Evolutionary conservation across 2,888 invertebrate genomes (phyloP), one percentile per base, ranked within the genome.

Genomic region (Hyalella azteca): DNA sequence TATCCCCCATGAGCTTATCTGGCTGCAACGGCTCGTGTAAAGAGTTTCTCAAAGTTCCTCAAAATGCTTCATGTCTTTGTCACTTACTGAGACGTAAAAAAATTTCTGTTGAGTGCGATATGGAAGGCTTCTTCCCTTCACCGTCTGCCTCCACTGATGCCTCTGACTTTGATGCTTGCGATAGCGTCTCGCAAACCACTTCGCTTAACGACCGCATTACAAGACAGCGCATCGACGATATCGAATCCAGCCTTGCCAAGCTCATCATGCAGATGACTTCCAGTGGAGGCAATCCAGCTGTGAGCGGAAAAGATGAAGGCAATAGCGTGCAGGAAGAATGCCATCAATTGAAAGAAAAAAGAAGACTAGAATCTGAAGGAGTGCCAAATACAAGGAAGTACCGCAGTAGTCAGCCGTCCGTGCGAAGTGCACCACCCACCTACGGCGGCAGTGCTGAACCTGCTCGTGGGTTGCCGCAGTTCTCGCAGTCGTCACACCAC

Each of bases 1-100:
- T 32, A 22, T 66, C 36, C 19, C 19, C 36, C 29, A 4, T 36
- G 5, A 3, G 66, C 32, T 36, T 29, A 15, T 11, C 15, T 36
- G 36, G 19, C 36, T 26, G 59, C 5, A 66, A n/a, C 36, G 66
- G 66, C 19, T n/a, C 36, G 19, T 66, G 66, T 19, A 66, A 66
- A 15, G 66, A 66, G 36, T 66, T 66, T 29, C 36, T 66, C n/a
- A 66, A 66, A 15, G 66, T 66, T 32, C 66, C 66, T 66, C 29
- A 32, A 36, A 22, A 32, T 66, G 66, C 66, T 11, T 0, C 66
- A n/a, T 66, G 66, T 19, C 19, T 66, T 9, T 66, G 66, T 36
- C 66, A 66, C 36, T 66, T 66, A 19, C 36, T 66, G 36, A 32
- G 39, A 29, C 32, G 29, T 7, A 66, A 66, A 29, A n/a, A 11